Evolutionary conservation across 2,113 vertebrate species (phyloP).

Genomic region (Hypomesus transpacificus): DNA sequence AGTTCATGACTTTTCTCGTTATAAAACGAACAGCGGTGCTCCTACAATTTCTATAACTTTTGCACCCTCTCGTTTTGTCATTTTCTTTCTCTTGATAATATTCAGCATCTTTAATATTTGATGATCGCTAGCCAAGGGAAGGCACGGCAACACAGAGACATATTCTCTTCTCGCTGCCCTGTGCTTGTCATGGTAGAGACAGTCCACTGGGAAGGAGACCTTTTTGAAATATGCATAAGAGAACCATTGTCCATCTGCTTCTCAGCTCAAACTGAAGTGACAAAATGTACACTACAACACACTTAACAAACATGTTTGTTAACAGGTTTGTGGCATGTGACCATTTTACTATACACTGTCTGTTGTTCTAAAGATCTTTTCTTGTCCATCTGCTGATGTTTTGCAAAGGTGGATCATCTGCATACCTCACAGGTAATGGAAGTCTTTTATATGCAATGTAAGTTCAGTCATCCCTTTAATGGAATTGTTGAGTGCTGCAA

Average conservation of each 20-base stretch:
- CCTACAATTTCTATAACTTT: too few species aligned
- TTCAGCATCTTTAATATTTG: slow-evolving; percentile 14
- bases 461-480: slow-evolving; percentile 25
- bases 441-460: slow-evolving; percentile 22
- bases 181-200: slow-evolving; percentile 1
- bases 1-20: too few species aligned
- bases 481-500: neutral
- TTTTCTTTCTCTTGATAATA: neutral
- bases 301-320: slow-evolving; percentile 4
- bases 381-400: neutral
- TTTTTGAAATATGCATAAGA: slow-evolving; percentile 27
- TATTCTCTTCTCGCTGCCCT: neutral
- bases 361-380: neutral
- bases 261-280: neutral
- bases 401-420: slow-evolving; percentile 8
- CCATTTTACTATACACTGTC: neutral
- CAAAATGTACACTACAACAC: neutral
- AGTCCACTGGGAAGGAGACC: slow-evolving; percentile 1
- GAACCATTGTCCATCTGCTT: slow-evolving; percentile 3
- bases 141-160: neutral
- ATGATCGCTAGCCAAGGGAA: slow-evolving; percentile 4
- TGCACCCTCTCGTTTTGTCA: neutral
- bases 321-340: neutral
- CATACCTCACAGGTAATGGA: slow-evolving; percentile 17
- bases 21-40: too few species aligned